These are phyloP conservation scores for Amblyraja radiata DNA, from an alignment of 2,797 vertebrate species.

Conservation along the genomic window DNA sequence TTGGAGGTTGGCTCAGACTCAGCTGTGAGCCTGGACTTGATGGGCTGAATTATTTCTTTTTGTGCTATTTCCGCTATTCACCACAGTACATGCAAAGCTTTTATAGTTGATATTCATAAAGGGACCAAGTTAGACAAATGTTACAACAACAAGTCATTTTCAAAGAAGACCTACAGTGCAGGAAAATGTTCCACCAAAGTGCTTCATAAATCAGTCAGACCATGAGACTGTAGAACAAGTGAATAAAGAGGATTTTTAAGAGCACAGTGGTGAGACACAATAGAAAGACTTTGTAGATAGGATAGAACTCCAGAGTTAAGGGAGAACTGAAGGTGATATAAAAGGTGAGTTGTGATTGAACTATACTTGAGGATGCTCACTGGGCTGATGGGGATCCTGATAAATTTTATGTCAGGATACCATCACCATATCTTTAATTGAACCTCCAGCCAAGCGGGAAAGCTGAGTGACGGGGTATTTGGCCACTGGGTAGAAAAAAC, in stretches of 20 bases:
- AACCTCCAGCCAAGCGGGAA: no score
- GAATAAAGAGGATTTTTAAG: background rate
- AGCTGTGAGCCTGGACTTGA: background rate
- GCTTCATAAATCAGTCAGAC: background rate
- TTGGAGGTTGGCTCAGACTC: background rate
- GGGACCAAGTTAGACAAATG: background rate
- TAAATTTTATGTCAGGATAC: no score
- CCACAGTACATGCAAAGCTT: no score
- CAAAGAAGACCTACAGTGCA: no score
- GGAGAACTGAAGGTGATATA: background rate
- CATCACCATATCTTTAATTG: no score
- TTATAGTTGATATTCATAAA: background rate
- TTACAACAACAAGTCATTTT: background rate
- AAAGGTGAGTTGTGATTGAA: background rate
- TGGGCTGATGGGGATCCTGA: background rate
- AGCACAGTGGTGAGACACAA: background rate
- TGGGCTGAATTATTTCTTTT: no score
- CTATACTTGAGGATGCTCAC: background rate
- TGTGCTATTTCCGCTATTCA: no score
- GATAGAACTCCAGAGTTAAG: background rate
- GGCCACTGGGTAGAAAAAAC: no score
- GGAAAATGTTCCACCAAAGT: background rate
- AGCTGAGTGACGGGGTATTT: no score
- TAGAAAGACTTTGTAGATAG: background rate
- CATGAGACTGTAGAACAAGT: background rate